Evolutionary conservation across 2,113 vertebrate genomes (phyloP), one percentile per base, ranked within the genome.

Genomic region (Atrichornis clamosus): DNA sequence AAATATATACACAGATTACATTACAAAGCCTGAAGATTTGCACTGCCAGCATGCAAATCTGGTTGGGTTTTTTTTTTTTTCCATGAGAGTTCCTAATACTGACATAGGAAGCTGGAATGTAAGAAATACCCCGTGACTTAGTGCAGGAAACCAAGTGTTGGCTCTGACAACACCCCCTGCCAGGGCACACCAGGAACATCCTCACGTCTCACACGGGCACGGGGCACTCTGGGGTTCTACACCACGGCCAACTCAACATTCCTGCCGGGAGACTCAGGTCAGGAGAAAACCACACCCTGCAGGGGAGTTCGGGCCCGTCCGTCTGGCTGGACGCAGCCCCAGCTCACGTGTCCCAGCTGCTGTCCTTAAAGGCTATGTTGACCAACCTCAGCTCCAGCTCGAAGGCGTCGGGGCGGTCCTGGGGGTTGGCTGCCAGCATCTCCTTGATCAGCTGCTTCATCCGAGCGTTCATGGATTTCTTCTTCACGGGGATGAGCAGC

Each of bases 391-490:
- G 98, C 96, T 99, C 99, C 75, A 99, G 98, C 88, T 99, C 99
- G n/a, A 99, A 99, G 69, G 99, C 99, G 39, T 99, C 99, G 0
- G 99, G 99, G 46, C 99, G 94, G 90, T 99, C 99, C 98, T 99
- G 99, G 12, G 99, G 99, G 96, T 99, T 99, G 89, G 98, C 99
- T 27, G 99, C 98, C 94, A 99, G 98, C 99, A 99, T 99, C 82
- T 99, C 99, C 85, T 99, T 98, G 93, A 99, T 98, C 92, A 99
- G 97, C 96, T 99, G 99, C 95, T 99, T 99, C 99, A 99, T 99
- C 69, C 96, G 97, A 53, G 98, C 98, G 33, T 99, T 99, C 99
- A 99, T 99, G 95, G 98, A 99, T 89, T 99, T 99, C 86, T 99
- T 99, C 95, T 99, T 98, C 4, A 99, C 98, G 0, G 99, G 99